Base-by-base conservation (phyloP, 2,797 vertebrate species). In the Tarsius wallacei region DNA sequence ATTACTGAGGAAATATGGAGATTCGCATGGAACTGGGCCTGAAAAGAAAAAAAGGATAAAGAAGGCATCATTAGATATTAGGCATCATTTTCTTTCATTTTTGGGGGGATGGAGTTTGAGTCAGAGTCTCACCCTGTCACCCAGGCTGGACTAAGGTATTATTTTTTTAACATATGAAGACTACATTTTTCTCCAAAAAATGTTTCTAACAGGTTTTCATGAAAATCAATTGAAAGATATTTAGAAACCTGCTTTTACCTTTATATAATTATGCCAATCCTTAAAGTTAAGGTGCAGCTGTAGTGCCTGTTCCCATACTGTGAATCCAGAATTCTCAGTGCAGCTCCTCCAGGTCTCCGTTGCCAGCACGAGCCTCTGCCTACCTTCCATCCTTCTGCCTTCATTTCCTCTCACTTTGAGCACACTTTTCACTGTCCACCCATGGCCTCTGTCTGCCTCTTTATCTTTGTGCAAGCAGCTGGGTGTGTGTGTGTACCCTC, bases 111-210 rank as follows among this genome's bases (percentile, higher is more conserved):
- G 42, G 42, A 6, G 4, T 42, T 42, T 42, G 42, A 42, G 42
- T 42, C 42, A 42, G 42, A 42, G 42, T 42, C 5, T 42, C 42
- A 42, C 42, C 4, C 5, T 42, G 42, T 42, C 42, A 42, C 42
- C 42, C 42, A 5, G 42, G 42, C 42, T 42, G 42, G 42, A 42
- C 42, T 42, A 6, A 42, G 42, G 42, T 42, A 42, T 42, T 42
- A 42, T 42, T 42, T 42, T 42, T 42, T 42, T 87, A 64, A 36
- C 57, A 86, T 15, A 22, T n/a, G 3, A 55, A 77, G n/a, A 77
- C 13, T n/a, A 64, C 51, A 36, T 55, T 93, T 91, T 78, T 74
- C 81, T 93, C 77, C 51, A 68, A 68, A 95, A 83, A 21, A 33
- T 22, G 16, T 76, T 61, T 78, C 47, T 73, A 82, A 55, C 33